Conservation (phyloP, 2,797 vertebrate species). For the Fringilla coelebs region DNA sequence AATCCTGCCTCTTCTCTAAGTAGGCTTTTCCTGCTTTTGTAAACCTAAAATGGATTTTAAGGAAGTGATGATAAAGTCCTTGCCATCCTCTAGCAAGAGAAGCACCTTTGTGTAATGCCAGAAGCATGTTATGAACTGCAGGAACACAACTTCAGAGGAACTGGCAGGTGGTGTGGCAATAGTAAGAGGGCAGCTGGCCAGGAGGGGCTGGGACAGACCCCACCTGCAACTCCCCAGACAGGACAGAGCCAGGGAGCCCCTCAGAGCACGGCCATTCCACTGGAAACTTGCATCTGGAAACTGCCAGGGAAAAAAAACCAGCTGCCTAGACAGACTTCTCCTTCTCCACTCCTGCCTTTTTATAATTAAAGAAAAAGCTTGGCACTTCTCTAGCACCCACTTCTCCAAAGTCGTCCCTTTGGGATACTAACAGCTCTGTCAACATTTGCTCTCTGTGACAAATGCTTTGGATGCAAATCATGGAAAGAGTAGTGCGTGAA, state of each 20-base stretch:
- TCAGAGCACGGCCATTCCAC: neutral
- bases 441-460: slow-evolving; percentile 41
- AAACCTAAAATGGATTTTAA: slow-evolving; percentile 17
- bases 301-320: neutral
- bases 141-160: neutral
- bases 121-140: neutral
- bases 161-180: rapidly evolving
- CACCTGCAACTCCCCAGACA: neutral
- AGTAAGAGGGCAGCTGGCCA: neutral
- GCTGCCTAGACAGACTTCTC: neutral
- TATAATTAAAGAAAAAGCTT: neutral
- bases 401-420: neutral
- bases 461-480: slow-evolving; percentile 52
- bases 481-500: slow-evolving; percentile 74
- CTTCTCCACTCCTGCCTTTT: neutral
- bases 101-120: neutral
- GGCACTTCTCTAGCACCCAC: slow-evolving; percentile 48
- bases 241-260: neutral
- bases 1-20: neutral
- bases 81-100: neutral
- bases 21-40: slow-evolving; percentile 19
- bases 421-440: slow-evolving; percentile 18
- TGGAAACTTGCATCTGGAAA: neutral
- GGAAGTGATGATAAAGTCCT: neutral
- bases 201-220: neutral